Evolutionary conservation across 2,888 invertebrate species (phyloP), one percentile per base, ranked within the genome.

Genomic region (Drepanosiphum platanoidis): DNA sequence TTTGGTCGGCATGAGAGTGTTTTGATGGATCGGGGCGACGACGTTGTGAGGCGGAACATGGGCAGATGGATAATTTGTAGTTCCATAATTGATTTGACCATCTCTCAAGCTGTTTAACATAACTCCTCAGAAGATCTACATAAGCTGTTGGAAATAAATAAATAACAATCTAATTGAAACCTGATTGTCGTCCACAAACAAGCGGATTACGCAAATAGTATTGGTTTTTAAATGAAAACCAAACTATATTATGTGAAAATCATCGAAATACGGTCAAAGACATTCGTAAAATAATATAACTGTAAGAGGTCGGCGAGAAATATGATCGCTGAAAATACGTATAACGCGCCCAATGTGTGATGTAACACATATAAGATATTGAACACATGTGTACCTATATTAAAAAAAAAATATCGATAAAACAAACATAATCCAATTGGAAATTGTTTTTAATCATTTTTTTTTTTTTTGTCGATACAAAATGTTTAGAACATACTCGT

Each of bases 51-150:
- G 58, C 18, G 84, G 77, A 68, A 84, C 68, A 30, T 84, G 70
- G 7, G 52, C 58, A 66, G 84, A 84, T 39, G 77, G 77, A 18
- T 52, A 84, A 58, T 75, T 84, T 52, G 84, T 30, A 36, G 74
- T 84, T 77, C 66, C 84, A 68, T 84, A 84, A 77, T 75, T 84
- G 36, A 84, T 77, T 66, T 84, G 84, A 68, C 84, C 84, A 70
- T 84, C 84, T 30, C 84, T 68, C 52, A 84, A 30, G 34, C 84
- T 84, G 84, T 84, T 84, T 84, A 84, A 84, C 84, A 84, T 84
- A 46, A 84, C 84, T 84, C 58, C 32, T 84, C 77, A 39, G 68
- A 36, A 36, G 77, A 77, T 68, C 58, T 64, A 75, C 77, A 84
- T 34, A 77, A 52, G 75, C 68, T 84, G 52, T 77, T 52, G 22